Conservation (phyloP, 2,888 invertebrate genomes). For the Drosophila emarginata region DNA sequence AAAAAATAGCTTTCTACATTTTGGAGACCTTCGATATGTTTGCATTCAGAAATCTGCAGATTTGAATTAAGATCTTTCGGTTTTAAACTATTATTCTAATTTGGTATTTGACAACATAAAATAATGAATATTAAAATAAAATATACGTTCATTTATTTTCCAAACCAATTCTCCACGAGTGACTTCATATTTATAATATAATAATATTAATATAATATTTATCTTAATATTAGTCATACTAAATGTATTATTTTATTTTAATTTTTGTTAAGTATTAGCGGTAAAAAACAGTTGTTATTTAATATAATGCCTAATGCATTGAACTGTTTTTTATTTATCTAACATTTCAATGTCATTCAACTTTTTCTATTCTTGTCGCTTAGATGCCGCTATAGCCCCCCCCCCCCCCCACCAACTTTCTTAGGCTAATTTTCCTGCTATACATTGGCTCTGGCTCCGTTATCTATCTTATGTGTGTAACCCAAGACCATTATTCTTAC, state of each 20-base stretch:
- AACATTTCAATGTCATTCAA: conserved; percentile 10
- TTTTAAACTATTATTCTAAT: too few relatives aligned
- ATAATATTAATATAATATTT: too few relatives aligned
- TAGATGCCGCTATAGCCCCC: conserved; percentile 20
- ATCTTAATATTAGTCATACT: too few relatives aligned
- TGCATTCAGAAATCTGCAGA: too few relatives aligned
- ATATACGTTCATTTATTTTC: too few relatives aligned
- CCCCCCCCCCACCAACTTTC: background rate
- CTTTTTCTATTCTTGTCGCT: background rate
- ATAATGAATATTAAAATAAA: too few relatives aligned
- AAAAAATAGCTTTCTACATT: too few relatives aligned
- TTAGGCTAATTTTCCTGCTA: conserved; percentile 5
- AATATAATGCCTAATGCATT: background rate
- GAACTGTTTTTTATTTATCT: conserved; percentile 3
- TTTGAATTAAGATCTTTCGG: too few relatives aligned
- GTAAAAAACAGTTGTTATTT: background rate
- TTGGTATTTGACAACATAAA: too few relatives aligned
- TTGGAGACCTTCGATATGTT: too few relatives aligned
- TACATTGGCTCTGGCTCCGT: conserved; percentile 24
- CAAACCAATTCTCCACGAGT: too few relatives aligned
- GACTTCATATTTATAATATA: too few relatives aligned
- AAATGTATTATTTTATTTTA: background rate
- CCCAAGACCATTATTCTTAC: conserved; percentile 22
- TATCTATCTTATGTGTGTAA: conserved; percentile 13
- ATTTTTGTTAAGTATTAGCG: background rate